Conservation (phyloP, 2,888 invertebrate species). For the Erebia aethiops region DNA sequence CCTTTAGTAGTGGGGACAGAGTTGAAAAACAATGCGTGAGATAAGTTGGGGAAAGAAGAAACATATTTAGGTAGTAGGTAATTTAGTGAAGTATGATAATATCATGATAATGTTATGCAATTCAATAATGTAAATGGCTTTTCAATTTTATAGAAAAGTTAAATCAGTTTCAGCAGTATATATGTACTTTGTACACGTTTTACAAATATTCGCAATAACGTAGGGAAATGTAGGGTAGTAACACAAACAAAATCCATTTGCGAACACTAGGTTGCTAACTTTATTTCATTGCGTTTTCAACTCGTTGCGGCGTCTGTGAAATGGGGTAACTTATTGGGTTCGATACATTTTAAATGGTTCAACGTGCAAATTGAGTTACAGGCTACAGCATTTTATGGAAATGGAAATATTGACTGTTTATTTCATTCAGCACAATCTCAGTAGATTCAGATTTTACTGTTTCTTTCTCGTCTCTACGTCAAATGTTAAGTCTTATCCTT, state of each 20-base stretch:
- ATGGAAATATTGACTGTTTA: background rate
- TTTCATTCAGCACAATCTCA: background rate
- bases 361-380: conserved; percentile 7
- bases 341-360: conserved; percentile 2
- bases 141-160: no score
- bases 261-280: background rate
- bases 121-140: no score
- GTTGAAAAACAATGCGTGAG: no score
- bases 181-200: conserved; percentile 20
- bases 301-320: conserved; percentile 1
- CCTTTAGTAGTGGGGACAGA: no score
- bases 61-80: no score
- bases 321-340: conserved; percentile 1
- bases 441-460: no score
- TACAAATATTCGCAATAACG: background rate
- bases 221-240: background rate
- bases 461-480: no score
- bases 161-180: background rate
- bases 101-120: no score
- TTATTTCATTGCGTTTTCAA: conserved; percentile 4
- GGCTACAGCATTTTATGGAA: background rate
- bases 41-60: no score
- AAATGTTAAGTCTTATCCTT: no score
- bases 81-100: no score
- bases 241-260: conserved; percentile 12